A percentile compares a stretch with the other conserved stretches of the same genome.
phyloP scores from a whole-genome alignment of 2,113 vertebrate species.

The Pelobates fuscus region DNA sequence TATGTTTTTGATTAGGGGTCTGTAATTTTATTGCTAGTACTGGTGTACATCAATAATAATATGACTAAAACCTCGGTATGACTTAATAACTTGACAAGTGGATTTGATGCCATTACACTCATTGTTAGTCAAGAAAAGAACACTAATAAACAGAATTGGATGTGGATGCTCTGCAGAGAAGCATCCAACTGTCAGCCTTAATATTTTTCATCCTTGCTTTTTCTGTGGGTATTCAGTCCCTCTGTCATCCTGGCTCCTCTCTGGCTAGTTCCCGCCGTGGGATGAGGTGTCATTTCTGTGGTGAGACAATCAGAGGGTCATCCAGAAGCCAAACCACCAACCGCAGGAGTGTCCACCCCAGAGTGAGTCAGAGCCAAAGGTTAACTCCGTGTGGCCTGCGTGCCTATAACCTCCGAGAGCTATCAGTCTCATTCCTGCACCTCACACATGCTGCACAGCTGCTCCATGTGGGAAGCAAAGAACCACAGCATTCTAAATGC shows the following conservation, averaged over 20 bases:
- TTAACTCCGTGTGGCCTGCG: slow-evolving; percentile 44
- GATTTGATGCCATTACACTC: not conserved
- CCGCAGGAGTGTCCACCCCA: slow-evolving; percentile 52
- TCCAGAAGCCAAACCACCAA: slow-evolving; percentile 56
- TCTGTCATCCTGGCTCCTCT: slow-evolving; percentile 52
- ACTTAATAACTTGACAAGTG: not conserved
- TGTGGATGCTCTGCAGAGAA: slow-evolving; percentile 8
- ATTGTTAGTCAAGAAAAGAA: slow-evolving; percentile 8
- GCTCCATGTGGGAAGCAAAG: slow-evolving; percentile 40
- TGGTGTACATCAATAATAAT: not conserved
- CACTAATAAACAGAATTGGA: slow-evolving; percentile 2
- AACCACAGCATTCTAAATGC: slow-evolving; percentile 30
- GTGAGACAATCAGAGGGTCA: slow-evolving; percentile 54
- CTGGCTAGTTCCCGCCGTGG: slow-evolving; percentile 51
- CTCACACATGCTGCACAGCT: slow-evolving; percentile 50
- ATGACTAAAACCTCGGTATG: not conserved
- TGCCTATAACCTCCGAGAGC: slow-evolving; percentile 24
- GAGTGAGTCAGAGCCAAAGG: slow-evolving; percentile 54
- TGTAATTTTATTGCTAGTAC: not conserved
- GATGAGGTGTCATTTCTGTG: slow-evolving; percentile 56
- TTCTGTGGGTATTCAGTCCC: slow-evolving; percentile 50
- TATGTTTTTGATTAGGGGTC: too few relatives aligned
- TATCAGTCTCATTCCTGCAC: slow-evolving; percentile 28
- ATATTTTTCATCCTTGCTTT: slow-evolving; percentile 39
- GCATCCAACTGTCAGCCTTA: slow-evolving; percentile 45